Conservation (phyloP, 2,113 vertebrate species). For the Perca flavescens region DNA sequence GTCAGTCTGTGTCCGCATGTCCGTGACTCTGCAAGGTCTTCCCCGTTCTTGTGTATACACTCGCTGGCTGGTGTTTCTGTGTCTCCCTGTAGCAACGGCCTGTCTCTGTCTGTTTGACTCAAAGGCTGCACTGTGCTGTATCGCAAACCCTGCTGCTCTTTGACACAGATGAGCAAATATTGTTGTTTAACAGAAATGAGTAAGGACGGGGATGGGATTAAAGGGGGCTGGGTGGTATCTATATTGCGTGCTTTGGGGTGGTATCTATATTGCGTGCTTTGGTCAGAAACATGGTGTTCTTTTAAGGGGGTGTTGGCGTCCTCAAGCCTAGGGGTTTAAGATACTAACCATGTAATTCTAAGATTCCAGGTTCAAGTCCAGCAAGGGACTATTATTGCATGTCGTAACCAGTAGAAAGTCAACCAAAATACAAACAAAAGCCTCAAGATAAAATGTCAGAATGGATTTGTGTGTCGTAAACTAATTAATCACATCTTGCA, state of each 20-base stretch:
- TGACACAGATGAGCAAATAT: constrained; percentile 82
- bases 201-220: constrained; percentile 50
- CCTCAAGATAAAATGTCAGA: not conserved
- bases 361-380: not conserved
- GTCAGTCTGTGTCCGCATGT: constrained; percentile 60
- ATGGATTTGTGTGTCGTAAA: not conserved
- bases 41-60: constrained; percentile 45
- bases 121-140: constrained; percentile 75
- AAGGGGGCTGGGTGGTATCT: not conserved
- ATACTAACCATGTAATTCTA: not conserved
- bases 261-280: not conserved
- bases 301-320: not conserved
- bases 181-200: constrained; percentile 73
- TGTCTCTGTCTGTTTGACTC: constrained; percentile 56
- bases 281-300: not conserved
- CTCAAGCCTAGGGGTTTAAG: not conserved
- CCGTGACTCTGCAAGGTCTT: constrained; percentile 45
- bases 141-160: constrained; percentile 71
- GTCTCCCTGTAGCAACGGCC: constrained; percentile 36
- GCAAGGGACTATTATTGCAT: not conserved
- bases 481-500: not conserved
- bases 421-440: not conserved
- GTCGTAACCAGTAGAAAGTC: not conserved
- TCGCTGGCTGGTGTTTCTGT: constrained; percentile 33
- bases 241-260: not conserved